A percentile compares a stretch with the other conserved stretches of the same genome.
Conservation (phyloP, 2,888 invertebrate species). For the Omphaloscelis lunosa region DNA sequence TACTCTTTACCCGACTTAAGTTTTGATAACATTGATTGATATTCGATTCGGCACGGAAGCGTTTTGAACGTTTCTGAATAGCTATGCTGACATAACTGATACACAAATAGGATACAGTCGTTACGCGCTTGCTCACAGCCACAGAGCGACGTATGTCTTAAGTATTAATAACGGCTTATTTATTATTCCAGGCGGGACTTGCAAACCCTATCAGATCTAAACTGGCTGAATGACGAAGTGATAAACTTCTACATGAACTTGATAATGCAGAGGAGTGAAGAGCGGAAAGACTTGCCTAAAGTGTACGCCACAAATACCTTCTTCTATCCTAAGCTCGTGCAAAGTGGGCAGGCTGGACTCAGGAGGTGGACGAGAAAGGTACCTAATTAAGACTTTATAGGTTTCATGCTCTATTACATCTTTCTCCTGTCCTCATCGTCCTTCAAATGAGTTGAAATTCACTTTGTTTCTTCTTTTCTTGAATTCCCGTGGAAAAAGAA, state of each 20-base stretch:
- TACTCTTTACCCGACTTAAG: neutral
- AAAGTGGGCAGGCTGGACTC: slow-evolving; percentile 94
- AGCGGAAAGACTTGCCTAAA: slow-evolving; percentile 91
- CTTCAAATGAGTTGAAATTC: neutral
- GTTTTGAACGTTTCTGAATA: neutral
- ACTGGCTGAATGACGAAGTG: slow-evolving; percentile 99
- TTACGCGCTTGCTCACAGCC: neutral
- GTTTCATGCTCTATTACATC: neutral
- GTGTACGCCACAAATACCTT: slow-evolving; percentile 98
- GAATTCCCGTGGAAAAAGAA: neutral
- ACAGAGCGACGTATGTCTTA: neutral
- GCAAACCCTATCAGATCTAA: slow-evolving; percentile 94
- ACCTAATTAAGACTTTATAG: slow-evolving; percentile 10
- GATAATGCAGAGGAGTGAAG: slow-evolving; percentile 94
- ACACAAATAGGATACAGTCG: neutral
- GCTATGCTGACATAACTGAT: neutral
- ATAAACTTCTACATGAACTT: slow-evolving; percentile 99
- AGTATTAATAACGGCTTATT: neutral
- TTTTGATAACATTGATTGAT: neutral
- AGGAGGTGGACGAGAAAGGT: slow-evolving; percentile 97
- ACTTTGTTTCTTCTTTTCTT: neutral
- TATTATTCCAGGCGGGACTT: slow-evolving; percentile 93
- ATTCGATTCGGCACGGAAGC: neutral
- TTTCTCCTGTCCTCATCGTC: neutral
- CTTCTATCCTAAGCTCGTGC: slow-evolving; percentile 96